phyloP scores from a whole-genome alignment of 2,888 invertebrate genomes.

The Allophyes oxyacanthae region DNA sequence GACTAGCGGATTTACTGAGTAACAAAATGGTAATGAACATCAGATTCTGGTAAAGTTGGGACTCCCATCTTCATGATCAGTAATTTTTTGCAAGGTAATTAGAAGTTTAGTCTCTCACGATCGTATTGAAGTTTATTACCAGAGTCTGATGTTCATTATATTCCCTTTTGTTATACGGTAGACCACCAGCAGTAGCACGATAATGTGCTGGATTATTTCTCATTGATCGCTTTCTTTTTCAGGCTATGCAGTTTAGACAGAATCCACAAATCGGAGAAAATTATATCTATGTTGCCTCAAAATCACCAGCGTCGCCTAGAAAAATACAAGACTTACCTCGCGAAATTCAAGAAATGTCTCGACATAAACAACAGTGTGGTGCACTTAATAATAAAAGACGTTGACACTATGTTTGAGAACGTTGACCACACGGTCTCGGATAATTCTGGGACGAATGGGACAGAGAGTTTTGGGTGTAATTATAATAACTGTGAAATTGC shows the following conservation, averaged over 20 bases:
- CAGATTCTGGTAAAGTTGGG: no score
- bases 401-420: constrained; percentile 96
- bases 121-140: no score
- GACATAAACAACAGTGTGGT: constrained; percentile 92
- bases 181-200: no score
- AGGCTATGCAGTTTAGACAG: constrained; percentile 94
- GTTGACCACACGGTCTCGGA: constrained; percentile 80
- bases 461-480: constrained; percentile 79
- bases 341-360: constrained; percentile 93
- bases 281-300: constrained; percentile 92
- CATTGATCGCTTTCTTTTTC: constrained; percentile 53
- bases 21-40: no score
- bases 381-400: constrained; percentile 93
- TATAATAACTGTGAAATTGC: constrained; percentile 81
- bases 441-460: constrained; percentile 69
- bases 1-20: no score
- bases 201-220: no score
- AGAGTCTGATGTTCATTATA: no score
- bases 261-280: constrained; percentile 93
- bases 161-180: no score
- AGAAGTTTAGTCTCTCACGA: no score
- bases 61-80: no score
- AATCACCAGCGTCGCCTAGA: constrained; percentile 93
- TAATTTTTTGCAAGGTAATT: no score
- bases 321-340: constrained; percentile 93